A percentile compares a stretch with the other conserved stretches of the same genome.
These are phyloP conservation scores for Meandrusa payeni DNA, from an alignment of 2,888 invertebrate genomes.

Conservation along the genomic window DNA sequence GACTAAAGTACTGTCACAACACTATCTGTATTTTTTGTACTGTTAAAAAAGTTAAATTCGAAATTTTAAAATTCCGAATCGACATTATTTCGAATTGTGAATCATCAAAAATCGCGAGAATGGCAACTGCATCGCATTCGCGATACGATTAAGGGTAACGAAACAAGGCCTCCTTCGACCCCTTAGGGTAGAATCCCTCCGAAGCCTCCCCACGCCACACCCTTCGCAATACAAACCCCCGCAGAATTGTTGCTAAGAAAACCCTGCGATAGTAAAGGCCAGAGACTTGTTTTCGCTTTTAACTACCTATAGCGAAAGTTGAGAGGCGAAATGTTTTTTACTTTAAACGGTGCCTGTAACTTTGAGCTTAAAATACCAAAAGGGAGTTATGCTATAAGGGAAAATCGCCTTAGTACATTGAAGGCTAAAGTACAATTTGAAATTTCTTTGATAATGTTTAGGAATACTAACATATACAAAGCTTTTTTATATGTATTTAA, in stretches of 20 bases:
- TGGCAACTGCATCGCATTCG: conserved; percentile 41
- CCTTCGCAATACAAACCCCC: conserved; percentile 34
- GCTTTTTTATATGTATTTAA: too few relatives aligned
- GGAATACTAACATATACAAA: too few relatives aligned
- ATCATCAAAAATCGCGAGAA: too few relatives aligned
- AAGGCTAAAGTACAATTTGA: too few relatives aligned
- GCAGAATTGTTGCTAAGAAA: conserved; percentile 43
- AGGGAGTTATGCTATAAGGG: not conserved
- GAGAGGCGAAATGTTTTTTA: conserved; percentile 6
- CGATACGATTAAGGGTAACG: conserved; percentile 39
- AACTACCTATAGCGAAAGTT: conserved; percentile 1
- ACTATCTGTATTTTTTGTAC: too few relatives aligned
- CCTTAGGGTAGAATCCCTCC: conserved; percentile 42
- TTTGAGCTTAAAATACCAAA: not conserved
- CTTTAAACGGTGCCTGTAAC: too few relatives aligned
- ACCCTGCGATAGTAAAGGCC: conserved; percentile 31
- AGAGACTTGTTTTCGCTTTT: conserved; percentile 20
- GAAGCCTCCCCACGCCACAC: conserved; percentile 41
- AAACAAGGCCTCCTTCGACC: conserved; percentile 37
- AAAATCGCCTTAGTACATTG: conserved; percentile 7
- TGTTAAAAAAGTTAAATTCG: not conserved
- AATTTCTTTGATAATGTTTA: too few relatives aligned
- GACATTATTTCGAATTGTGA: too few relatives aligned
- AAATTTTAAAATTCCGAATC: conserved; percentile 5
- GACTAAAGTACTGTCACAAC: too few relatives aligned